Percentiles rank a stretch among this genome's conserved stretches.
These are phyloP conservation scores for Drosophila bifasciata DNA, from an alignment of 1,140 invertebrate genomes.

Conservation along the genomic window DNA sequence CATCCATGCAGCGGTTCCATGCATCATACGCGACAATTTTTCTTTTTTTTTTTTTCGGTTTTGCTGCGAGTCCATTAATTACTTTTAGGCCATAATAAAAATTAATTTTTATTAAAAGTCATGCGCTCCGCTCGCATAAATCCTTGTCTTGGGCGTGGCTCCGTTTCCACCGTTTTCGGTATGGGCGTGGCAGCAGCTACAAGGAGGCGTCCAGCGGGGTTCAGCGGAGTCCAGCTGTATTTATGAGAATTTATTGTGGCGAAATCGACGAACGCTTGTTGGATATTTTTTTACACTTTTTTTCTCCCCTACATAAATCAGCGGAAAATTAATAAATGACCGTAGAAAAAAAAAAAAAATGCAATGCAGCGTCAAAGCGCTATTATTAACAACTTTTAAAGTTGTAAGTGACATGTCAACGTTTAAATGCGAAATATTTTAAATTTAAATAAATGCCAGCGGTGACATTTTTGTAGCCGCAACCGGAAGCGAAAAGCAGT, in stretches of 20 bases:
- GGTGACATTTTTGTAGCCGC: conserved; percentile 35
- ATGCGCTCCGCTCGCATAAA: conserved; percentile 66
- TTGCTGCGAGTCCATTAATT: conserved; percentile 70
- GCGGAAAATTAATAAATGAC: conserved; percentile 75
- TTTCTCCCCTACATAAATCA: conserved; percentile 80
- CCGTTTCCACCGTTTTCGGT: neutral
- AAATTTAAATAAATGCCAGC: conserved; percentile 60
- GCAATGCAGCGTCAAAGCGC: conserved; percentile 50
- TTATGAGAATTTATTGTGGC: conserved; percentile 80
- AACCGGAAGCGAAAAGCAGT: conserved; percentile 27
- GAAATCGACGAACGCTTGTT: conserved; percentile 74
- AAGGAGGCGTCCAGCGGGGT: neutral
- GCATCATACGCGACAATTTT: conserved; percentile 71
- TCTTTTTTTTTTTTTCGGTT: conserved; percentile 38
- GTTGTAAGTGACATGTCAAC: conserved; percentile 72
- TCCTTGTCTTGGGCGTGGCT: conserved; percentile 66
- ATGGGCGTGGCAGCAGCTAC: conserved; percentile 40
- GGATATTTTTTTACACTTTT: conserved; percentile 34
- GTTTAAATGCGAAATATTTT: conserved; percentile 44
- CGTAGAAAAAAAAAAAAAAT: conserved; percentile 54
- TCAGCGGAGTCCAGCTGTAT: conserved; percentile 33
- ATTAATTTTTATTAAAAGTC: conserved; percentile 82
- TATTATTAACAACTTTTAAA: conserved; percentile 75
- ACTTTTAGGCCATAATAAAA: conserved; percentile 79
- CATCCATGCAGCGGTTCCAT: conserved; percentile 48